Evolutionary conservation across 2,797 vertebrate genomes (phyloP).

Genomic region (Rhyacichthys aspro): DNA sequence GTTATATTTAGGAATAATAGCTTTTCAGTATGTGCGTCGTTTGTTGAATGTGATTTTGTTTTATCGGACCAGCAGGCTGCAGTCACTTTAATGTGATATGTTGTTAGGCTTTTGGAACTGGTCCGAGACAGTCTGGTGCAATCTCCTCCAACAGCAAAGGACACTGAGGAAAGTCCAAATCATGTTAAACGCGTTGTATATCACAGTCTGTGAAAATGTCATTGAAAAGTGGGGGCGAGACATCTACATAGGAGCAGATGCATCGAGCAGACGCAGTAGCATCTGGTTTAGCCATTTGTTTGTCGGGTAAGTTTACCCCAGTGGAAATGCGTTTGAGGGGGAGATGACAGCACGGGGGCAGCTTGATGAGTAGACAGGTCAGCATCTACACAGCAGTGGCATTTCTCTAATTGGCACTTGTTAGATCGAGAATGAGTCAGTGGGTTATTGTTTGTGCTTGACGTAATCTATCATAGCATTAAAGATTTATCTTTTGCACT

Average conservation of each 20-base stretch:
- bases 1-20: conserved; percentile 12
- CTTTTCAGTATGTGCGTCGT: conserved; percentile 8
- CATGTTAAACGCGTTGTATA: conserved; percentile 21
- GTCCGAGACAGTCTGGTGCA: conserved; percentile 17
- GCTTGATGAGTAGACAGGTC: conserved; percentile 39
- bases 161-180: conserved; percentile 1
- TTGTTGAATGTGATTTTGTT: conserved; percentile 19
- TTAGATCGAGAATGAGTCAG: conserved; percentile 36
- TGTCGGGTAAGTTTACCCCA: conserved; percentile 4
- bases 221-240: conserved; percentile 18
- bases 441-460: conserved; percentile 42
- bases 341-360: conserved; percentile 22
- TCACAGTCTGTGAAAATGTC: conserved; percentile 43
- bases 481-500: conserved; percentile 19
- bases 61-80: conserved; percentile 22
- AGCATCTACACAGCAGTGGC: conserved; percentile 40
- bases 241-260: conserved; percentile 45
- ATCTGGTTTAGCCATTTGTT: conserved; percentile 68
- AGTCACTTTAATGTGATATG: conserved; percentile 30
- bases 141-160: conserved; percentile 15
- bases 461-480: conserved; percentile 38
- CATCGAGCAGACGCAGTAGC: conserved; percentile 39
- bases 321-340: background rate
- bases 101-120: conserved; percentile 18
- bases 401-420: conserved; percentile 71